Evolutionary conservation across 1,140 invertebrate genomes (phyloP).

Genomic region (Drosophila neocordata): DNA sequence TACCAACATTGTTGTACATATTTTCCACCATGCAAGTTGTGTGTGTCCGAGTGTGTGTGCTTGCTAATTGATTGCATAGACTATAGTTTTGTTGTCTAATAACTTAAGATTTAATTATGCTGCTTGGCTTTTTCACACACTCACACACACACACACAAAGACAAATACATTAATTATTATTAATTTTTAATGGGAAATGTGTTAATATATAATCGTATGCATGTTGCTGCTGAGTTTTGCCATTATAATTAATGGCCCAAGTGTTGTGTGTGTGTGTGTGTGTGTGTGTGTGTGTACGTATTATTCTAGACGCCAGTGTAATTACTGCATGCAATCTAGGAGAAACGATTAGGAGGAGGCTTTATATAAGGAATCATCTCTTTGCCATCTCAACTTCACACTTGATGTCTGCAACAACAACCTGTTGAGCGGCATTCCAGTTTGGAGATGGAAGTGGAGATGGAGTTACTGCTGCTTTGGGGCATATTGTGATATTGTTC

Average conservation of each 20-base stretch:
- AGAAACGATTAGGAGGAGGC: neutral
- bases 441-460: neutral
- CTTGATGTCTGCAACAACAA: slow-evolving; percentile 32
- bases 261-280: slow-evolving; percentile 33
- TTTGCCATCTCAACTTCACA: slow-evolving; percentile 3
- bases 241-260: slow-evolving; percentile 61
- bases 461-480: no score
- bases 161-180: slow-evolving; percentile 50
- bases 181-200: slow-evolving; percentile 67
- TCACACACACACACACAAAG: slow-evolving; percentile 18
- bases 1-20: slow-evolving; percentile 34
- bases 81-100: slow-evolving; percentile 62
- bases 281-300: slow-evolving; percentile 32
- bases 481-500: no score
- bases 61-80: slow-evolving; percentile 78
- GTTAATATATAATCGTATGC: slow-evolving; percentile 62
- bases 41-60: slow-evolving; percentile 31
- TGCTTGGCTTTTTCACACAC: slow-evolving; percentile 36
- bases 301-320: slow-evolving; percentile 64
- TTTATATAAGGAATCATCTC: neutral
- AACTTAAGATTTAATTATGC: slow-evolving; percentile 74
- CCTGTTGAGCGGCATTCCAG: slow-evolving; percentile 61
- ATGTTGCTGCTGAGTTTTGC: slow-evolving; percentile 9
- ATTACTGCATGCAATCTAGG: slow-evolving; percentile 49
- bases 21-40: slow-evolving; percentile 40